Conservation (phyloP, 2,888 invertebrate genomes). For the Pachycephus smyrnensis region DNA sequence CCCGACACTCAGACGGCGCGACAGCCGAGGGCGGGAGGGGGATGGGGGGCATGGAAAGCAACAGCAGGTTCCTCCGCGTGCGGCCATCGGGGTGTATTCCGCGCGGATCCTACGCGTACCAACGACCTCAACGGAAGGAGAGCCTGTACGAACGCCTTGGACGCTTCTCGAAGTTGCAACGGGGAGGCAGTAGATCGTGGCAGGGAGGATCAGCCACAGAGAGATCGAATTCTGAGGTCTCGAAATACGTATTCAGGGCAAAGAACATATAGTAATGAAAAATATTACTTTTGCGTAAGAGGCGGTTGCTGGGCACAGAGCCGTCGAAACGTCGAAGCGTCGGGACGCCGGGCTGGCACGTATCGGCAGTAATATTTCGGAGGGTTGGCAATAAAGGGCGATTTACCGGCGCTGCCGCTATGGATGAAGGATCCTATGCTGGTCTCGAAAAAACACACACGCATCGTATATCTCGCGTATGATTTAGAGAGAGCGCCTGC, state of each 20-base stretch:
- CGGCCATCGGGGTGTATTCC: neutral
- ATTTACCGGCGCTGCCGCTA: conserved; percentile 1
- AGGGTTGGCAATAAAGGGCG: conserved; percentile 4
- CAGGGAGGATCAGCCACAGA: neutral
- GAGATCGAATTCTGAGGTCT: neutral
- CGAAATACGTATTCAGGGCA: no score
- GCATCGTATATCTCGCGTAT: neutral
- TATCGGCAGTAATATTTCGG: conserved; percentile 15
- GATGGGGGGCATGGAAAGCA: no score
- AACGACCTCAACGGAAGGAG: neutral
- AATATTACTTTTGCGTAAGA: no score
- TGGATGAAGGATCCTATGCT: neutral
- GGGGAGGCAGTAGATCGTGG: no score
- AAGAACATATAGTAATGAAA: no score
- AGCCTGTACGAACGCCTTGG: no score
- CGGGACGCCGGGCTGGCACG: neutral
- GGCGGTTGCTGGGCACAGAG: neutral
- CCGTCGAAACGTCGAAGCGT: neutral
- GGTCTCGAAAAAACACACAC: neutral
- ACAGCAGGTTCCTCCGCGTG: neutral
- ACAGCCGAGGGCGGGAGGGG: neutral
- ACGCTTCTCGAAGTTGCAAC: no score
- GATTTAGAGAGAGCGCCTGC: neutral
- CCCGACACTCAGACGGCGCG: neutral
- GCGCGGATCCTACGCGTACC: neutral